Evolutionary conservation across 2,113 vertebrate species (phyloP), one percentile per base, ranked within the genome.

Genomic region (Lichenostomus cassidix): DNA sequence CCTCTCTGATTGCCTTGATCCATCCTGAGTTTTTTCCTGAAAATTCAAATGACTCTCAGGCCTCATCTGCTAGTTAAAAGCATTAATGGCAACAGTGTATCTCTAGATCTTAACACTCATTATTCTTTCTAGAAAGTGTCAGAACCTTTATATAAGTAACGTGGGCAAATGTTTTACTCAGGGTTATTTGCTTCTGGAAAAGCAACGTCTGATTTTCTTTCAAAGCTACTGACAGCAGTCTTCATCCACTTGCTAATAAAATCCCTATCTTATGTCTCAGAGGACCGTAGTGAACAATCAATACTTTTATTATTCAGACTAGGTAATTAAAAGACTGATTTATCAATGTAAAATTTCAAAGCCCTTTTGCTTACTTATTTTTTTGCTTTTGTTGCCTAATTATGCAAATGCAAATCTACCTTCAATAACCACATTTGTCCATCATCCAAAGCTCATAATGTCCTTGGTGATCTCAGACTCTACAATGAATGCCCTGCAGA

Each of bases 161-260:
- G n/a, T 87, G 46, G 37, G 10, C 24, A 91, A 80, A 64, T 16
- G 39, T 60, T 95, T 41, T 87, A 68, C 22, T 92, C 22, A 46
- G 13, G 7, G 58, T 92, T 92, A 91, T 92, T 94, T 97, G 52
- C 42, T 92, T 49, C 49, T 65, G 16, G 44, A 75, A 96, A 81
- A 80, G 7, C 5, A 74, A 78, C 19, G 7, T 70, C 13, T 41
- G 24, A 12, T 77, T 93, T 89, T 24, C 21, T 29, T 79, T 87
- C 73, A 85, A 92, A 87, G 56, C 10, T 78, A 56, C 44, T 87
- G 64, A 84, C 78, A 85, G 5, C 10, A 81, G 35, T 92, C 33
- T 50, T 55, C 27, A 31, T 22, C 5, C 35, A 89, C 47, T 92
- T 89, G 50, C 29, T 78, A 92, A 84, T 76, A 89, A 64, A 90